Evolutionary conservation across 2,888 invertebrate genomes (phyloP).

Genomic region (Lacanobia wlatinum): DNA sequence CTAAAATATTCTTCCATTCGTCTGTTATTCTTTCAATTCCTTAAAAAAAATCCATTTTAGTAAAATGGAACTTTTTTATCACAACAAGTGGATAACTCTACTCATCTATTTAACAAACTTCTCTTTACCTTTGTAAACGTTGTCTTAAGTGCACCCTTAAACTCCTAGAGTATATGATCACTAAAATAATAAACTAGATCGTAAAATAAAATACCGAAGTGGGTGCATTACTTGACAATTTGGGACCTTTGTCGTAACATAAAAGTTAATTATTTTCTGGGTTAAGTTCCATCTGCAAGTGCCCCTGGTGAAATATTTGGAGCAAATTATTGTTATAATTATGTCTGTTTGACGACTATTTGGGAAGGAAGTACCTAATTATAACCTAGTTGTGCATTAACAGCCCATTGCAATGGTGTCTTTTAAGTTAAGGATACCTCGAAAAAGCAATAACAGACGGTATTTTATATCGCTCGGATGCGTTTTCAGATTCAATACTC

Average conservation of each 20-base stretch:
- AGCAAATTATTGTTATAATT: constrained; percentile 5
- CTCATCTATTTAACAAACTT: constrained; percentile 5
- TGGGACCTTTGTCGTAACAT: constrained; percentile 14
- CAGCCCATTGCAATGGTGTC: no score
- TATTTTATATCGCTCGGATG: background rate
- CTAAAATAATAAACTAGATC: constrained; percentile 25
- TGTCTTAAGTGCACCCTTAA: constrained; percentile 14
- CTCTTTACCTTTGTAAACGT: background rate
- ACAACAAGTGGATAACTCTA: constrained; percentile 14
- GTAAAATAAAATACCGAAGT: constrained; percentile 14
- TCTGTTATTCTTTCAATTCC: constrained; percentile 33
- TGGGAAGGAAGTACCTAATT: background rate
- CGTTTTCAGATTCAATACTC: background rate
- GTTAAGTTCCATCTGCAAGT: constrained; percentile 23
- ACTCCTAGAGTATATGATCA: constrained; percentile 10
- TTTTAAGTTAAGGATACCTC: background rate
- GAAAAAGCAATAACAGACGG: background rate
- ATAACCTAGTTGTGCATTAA: no score
- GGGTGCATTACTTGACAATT: constrained; percentile 30
- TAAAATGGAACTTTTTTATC: background rate
- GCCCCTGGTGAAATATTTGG: constrained; percentile 26
- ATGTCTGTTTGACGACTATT: constrained; percentile 7
- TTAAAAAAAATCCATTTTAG: no score
- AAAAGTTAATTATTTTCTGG: constrained; percentile 40
- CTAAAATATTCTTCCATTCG: background rate